Conservation (phyloP, 2,888 invertebrate genomes). For the Athetis lepigone region DNA sequence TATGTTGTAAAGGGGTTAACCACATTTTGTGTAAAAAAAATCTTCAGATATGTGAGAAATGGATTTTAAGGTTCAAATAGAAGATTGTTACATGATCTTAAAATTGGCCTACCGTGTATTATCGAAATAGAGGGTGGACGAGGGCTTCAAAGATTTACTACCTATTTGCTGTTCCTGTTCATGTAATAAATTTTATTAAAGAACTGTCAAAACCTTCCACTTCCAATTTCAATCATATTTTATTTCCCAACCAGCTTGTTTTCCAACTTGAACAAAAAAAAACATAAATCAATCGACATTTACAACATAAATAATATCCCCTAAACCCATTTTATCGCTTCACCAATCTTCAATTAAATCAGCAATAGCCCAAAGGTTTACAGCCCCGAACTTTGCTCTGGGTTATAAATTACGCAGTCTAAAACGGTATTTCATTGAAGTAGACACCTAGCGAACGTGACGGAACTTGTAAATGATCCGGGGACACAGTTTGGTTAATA, state of each 20-base stretch:
- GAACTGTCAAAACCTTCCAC: not conserved
- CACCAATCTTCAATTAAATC: slow-evolving; percentile 49
- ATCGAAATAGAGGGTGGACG: not conserved
- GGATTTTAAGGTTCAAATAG: not conserved
- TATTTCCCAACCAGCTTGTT: not conserved
- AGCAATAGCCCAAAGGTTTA: slow-evolving; percentile 32
- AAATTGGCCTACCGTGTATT: not conserved
- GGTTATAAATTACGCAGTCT: slow-evolving; percentile 52
- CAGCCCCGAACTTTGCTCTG: slow-evolving; percentile 22
- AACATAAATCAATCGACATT: slow-evolving; percentile 30
- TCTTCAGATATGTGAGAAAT: not conserved
- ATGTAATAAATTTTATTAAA: not conserved
- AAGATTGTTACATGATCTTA: too few relatives aligned
- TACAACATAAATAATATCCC: slow-evolving; percentile 23
- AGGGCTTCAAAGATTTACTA: not conserved
- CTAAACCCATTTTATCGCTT: slow-evolving; percentile 36
- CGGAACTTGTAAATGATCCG: slow-evolving; percentile 27
- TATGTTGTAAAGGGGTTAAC: not conserved
- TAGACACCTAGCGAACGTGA: slow-evolving; percentile 45
- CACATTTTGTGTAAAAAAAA: not conserved
- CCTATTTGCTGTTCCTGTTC: not conserved
- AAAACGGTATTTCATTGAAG: slow-evolving; percentile 57
- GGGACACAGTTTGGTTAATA: slow-evolving; percentile 6
- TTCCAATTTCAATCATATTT: slow-evolving; percentile 4
- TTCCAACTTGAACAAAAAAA: slow-evolving; percentile 2